Conservation (phyloP, 2,113 vertebrate genomes). For the Alethe diademata region DNA sequence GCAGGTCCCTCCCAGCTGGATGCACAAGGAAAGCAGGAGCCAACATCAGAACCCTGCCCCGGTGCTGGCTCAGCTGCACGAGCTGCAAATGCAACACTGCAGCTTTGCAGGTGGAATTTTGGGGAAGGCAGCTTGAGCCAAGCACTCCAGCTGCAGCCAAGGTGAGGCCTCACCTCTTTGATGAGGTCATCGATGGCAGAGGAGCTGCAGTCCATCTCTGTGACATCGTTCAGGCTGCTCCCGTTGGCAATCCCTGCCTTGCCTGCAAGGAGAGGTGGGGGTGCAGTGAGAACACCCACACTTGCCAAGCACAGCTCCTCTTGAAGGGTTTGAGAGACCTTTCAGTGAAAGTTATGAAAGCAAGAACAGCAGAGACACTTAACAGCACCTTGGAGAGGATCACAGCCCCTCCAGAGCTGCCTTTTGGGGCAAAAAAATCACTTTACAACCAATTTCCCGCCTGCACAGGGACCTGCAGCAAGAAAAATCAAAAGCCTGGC, state of each 20-base stretch:
- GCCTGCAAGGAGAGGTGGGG: conserved; percentile 63
- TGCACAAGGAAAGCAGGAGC: rapidly evolving
- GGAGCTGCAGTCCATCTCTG: conserved; percentile 85
- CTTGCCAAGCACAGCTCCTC: rapidly evolving
- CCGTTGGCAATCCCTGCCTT: conserved; percentile 66
- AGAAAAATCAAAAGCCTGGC: not conserved
- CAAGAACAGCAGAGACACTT: rapidly evolving
- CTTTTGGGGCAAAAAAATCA: not conserved
- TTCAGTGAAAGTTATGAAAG: not conserved
- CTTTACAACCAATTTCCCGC: not conserved
- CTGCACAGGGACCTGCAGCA: rapidly evolving
- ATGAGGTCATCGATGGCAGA: conserved; percentile 85
- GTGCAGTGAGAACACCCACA: not conserved
- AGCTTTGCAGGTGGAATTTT: rapidly evolving
- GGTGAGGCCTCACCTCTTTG: conserved; percentile 80
- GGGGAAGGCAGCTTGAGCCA: not conserved
- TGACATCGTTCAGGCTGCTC: conserved; percentile 64
- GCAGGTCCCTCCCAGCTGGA: not conserved
- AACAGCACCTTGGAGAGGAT: not conserved
- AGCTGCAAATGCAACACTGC: rapidly evolving
- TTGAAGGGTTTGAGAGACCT: rapidly evolving
- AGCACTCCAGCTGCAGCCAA: rapidly evolving
- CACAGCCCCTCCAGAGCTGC: not conserved
- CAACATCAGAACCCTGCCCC: rapidly evolving
- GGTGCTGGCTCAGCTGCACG: rapidly evolving